Evolutionary conservation across 2,113 vertebrate species (phyloP), one percentile per base, ranked within the genome.

Genomic region (Sebastes fasciatus): DNA sequence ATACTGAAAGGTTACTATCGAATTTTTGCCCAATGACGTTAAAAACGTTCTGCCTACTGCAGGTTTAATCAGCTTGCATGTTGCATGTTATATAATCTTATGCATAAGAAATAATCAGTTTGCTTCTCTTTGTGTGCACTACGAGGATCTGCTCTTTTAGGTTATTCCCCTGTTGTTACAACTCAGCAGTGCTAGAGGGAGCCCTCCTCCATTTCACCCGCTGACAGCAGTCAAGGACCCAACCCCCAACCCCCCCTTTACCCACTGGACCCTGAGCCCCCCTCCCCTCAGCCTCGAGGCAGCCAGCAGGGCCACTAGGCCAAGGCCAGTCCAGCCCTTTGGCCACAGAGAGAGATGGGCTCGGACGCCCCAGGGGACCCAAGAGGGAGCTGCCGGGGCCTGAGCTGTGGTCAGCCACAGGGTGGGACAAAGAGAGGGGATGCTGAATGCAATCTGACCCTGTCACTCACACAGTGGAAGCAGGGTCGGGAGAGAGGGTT

Each of bases 151-250:
- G 7, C 43, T 52, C 13, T 61, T 54, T 73, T 9, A 14, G 62
- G 48, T 51, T 46, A 57, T 80, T 67, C 69, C 52, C 67, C 58
- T 94, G 94, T 89, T 91, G 82, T 95, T 93, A 58, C 92, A 79
- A 26, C 45, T 67, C 16, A 77, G 57, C 21, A 75, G 88, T 88
- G 94, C 94, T 95, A 96, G 94, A 95, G 94, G 95, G 95, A 93
- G 95, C 95, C 90, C 92, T 94, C 71, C 80, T 89, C 88, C 90
- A 82, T 89, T 89, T 85, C 82, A 82, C 77, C 69, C 60, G 51
- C 23, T 14, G 52, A 76, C 70, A 72, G 65, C 34, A 77, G 63
- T 71, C 70, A 85, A 75, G 62, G 60, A 58, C 60, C 71, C 72
- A 48, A 64, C 17, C 63, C 3, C 26, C 66, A 6, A 19, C 55